Evolutionary conservation across 2,888 invertebrate species (phyloP), one percentile per base, ranked within the genome.

Genomic region (Aleiodes leptofemur): DNA sequence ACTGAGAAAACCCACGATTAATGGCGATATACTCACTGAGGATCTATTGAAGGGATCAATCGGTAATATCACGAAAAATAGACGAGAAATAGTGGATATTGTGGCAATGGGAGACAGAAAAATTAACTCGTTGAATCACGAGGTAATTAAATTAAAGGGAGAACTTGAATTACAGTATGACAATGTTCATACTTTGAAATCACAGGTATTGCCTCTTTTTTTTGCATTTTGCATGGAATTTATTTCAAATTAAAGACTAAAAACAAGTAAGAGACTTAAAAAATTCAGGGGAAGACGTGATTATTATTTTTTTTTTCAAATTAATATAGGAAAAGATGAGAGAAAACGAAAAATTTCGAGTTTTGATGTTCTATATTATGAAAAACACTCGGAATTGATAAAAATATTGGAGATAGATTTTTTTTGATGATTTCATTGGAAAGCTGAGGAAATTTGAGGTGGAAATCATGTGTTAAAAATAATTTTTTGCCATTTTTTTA

Each of bases 31-130:
- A n/a, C 74, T 87, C 69, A 86, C 86, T 29, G 16, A 13, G 74
- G 73, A 73, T 48, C 29, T 53, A 31, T 8, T 51, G 38, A 82
- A 79, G 56, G 78, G 76, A 71, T 81, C 85, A 7, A 38, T 84
- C n/a, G 86, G 87, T 34, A 87, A 78, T 78, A 77, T 84, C 29
- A 85, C 77, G 51, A 82, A 73, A 66, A 82, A 84, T 7, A 86
- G 89, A 7, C 87, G 87, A 14, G 83, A 83, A 70, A 70, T 83
- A 31, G 74, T 88, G 16, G 87, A 89, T 82, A 80, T 88, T 71
- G 76, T 89, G 51, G 84, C 78, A 68, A 86, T 87, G 85, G 86
- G 87, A 0, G 90, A 90, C 80, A 86, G 87, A 69, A 90, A 84
- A 78, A 87, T 90, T 77, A 86, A 80, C 75, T 84, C 84, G 68